Conservation (phyloP, 2,113 vertebrate species). For the Cebidichthys violaceus region DNA sequence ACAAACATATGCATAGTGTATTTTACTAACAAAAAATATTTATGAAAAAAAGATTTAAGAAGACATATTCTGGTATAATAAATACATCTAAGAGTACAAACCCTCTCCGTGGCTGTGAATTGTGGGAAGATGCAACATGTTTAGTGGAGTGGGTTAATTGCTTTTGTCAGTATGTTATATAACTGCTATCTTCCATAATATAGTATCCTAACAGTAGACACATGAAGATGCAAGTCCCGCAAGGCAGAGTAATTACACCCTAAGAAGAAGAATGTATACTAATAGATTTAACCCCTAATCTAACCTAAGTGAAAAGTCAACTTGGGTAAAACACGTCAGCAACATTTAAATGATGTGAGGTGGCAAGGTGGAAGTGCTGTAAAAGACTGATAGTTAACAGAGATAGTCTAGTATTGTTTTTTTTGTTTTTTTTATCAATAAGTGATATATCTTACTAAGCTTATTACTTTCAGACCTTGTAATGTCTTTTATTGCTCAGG, state of each 20-base stretch:
- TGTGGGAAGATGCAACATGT: slow-evolving; percentile 1
- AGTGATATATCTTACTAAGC: not conserved
- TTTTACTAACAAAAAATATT: not conserved
- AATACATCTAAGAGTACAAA: not conserved
- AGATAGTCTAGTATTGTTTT: not conserved
- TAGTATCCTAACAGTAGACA: slow-evolving; percentile 5
- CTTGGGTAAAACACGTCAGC: slow-evolving; percentile 25
- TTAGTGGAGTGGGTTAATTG: slow-evolving; percentile 33
- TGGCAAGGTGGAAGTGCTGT: not conserved
- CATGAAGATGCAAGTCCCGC: slow-evolving; percentile 24
- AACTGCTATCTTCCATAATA: slow-evolving; percentile 28
- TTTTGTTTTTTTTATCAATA: not conserved
- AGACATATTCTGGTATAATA: slow-evolving; percentile 1
- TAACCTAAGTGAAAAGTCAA: slow-evolving; percentile 38
- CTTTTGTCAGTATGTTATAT: slow-evolving; percentile 29
- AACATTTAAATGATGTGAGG: slow-evolving; percentile 9
- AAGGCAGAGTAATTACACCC: slow-evolving; percentile 48
- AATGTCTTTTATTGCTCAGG: not conserved
- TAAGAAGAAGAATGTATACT: slow-evolving; percentile 45
- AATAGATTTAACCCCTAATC: slow-evolving; percentile 66
- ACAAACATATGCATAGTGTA: not conserved
- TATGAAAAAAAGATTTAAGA: not conserved
- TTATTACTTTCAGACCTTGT: not conserved
- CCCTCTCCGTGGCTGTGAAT: not conserved
- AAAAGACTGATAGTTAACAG: not conserved